phyloP scores from a whole-genome alignment of 2,113 vertebrate genomes.

The Lophochroa leadbeateri region DNA sequence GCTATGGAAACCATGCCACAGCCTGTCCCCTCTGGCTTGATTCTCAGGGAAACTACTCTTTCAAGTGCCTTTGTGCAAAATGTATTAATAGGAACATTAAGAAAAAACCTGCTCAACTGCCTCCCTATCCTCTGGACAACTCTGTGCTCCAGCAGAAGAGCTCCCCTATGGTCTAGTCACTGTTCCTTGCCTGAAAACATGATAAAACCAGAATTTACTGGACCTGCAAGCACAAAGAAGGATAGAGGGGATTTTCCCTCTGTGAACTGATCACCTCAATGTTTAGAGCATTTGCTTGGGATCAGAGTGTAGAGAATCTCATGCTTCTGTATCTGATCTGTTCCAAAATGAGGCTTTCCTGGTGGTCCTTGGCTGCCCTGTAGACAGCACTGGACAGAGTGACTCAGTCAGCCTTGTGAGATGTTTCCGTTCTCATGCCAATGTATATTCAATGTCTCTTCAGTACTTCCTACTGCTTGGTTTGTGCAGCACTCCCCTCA shows the following conservation, averaged over 20 bases:
- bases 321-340: not conserved
- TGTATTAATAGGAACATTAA: not conserved
- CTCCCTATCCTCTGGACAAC: not conserved
- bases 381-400: not conserved
- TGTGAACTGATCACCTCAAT: not conserved
- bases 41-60: not conserved
- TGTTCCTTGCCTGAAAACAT: not conserved
- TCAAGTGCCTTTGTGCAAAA: not conserved
- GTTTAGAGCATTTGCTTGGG: not conserved
- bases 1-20: not conserved
- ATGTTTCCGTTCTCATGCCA: not conserved
- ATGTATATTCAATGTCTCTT: not conserved
- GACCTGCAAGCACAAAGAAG: not conserved
- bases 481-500: not conserved
- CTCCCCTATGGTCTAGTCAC: not conserved
- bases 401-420: not conserved
- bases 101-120: not conserved
- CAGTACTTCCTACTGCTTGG: not conserved
- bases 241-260: not conserved
- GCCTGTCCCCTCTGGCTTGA: not conserved
- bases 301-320: not conserved
- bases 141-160: not conserved
- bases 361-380: fast-evolving
- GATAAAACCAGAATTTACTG: not conserved
- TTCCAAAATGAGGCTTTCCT: not conserved